phyloP scores from a whole-genome alignment of 37 sponge, comb jelly and placozoan genomes.

The Chondrilla cf. caribensis region DNA sequence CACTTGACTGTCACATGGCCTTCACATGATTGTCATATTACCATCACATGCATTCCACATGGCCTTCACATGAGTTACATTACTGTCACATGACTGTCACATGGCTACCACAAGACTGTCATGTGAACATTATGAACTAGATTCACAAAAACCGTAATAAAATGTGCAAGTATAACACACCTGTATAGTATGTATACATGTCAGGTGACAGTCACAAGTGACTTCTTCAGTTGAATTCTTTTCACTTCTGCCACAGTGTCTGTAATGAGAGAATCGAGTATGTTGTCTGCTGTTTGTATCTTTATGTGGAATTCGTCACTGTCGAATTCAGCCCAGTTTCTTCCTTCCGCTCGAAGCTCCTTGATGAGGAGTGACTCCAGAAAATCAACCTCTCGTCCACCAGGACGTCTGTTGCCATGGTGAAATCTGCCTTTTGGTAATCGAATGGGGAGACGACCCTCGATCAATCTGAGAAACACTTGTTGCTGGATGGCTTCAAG shows the following conservation, averaged over 20 bases:
- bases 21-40: too few relatives aligned
- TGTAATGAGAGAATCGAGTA: constrained; percentile 54
- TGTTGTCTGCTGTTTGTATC: constrained; percentile 61
- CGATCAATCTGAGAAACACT: constrained; percentile 41
- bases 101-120: too few relatives aligned
- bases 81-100: too few relatives aligned
- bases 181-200: too few relatives aligned
- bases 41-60: too few relatives aligned
- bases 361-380: constrained; percentile 69
- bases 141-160: too few relatives aligned
- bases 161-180: too few relatives aligned
- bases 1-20: not conserved
- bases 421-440: constrained; percentile 44
- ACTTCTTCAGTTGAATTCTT: not conserved
- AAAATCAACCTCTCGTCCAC: constrained; percentile 71
- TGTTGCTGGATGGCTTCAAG: constrained; percentile 39
- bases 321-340: constrained; percentile 80
- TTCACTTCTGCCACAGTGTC: not conserved
- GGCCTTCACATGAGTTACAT: too few relatives aligned
- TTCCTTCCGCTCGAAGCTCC: constrained; percentile 82
- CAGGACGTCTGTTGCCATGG: constrained; percentile 49
- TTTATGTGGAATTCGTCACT: constrained; percentile 72
- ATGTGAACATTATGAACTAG: too few relatives aligned
- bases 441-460: constrained; percentile 42
- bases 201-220: too few relatives aligned